Evolutionary conservation across 1,140 invertebrate genomes (phyloP).

Genomic region (Dinothrombium tinctorium): DNA sequence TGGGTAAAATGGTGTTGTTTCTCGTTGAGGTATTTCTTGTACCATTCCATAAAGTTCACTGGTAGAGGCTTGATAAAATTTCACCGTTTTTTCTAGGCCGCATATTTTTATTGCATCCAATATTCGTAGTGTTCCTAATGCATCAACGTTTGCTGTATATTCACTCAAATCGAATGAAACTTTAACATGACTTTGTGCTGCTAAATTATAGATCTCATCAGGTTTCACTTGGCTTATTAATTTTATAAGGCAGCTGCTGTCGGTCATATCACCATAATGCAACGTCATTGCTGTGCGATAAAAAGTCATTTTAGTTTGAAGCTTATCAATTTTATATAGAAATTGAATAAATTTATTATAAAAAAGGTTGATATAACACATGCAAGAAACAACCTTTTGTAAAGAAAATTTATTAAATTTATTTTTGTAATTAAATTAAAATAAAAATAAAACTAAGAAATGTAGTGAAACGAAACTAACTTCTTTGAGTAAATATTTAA

Average conservation of each 20-base stretch:
- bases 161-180: slow-evolving; percentile 95
- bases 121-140: slow-evolving; percentile 77
- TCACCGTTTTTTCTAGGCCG: slow-evolving; percentile 52
- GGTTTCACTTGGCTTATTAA: slow-evolving; percentile 67
- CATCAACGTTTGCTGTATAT: slow-evolving; percentile 97
- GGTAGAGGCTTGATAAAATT: slow-evolving; percentile 95
- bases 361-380: slow-evolving; percentile 5
- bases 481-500: too few relatives aligned
- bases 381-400: too few relatives aligned
- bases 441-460: slow-evolving; percentile 4
- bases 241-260: slow-evolving; percentile 88
- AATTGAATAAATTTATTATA: slow-evolving; percentile 10
- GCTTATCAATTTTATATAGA: slow-evolving; percentile 8
- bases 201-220: slow-evolving; percentile 91
- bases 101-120: slow-evolving; percentile 88
- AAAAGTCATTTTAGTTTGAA: too few relatives aligned
- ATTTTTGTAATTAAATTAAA: slow-evolving; percentile 5
- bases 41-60: slow-evolving; percentile 97
- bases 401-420: not conserved
- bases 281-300: slow-evolving; percentile 72
- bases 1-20: slow-evolving; percentile 96
- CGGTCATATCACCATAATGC: slow-evolving; percentile 98
- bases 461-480: too few relatives aligned
- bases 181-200: slow-evolving; percentile 98
- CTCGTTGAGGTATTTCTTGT: slow-evolving; percentile 81